These are phyloP conservation scores for Globia sparganii DNA, from an alignment of 2,888 invertebrate genomes.

Conservation along the genomic window DNA sequence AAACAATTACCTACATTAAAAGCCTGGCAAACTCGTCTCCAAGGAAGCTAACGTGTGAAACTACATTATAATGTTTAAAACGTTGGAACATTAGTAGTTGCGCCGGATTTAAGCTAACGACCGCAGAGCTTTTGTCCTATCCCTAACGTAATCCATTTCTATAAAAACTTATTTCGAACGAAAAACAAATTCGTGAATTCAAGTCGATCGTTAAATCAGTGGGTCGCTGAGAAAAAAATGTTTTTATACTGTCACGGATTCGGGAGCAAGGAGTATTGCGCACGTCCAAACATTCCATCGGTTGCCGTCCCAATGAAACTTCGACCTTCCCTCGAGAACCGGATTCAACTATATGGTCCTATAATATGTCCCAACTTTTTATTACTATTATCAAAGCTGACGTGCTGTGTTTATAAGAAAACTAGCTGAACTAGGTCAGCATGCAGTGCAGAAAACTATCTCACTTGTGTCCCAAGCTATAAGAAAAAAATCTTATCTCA, in stretches of 20 bases:
- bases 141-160: constrained; percentile 54
- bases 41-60: constrained; percentile 19
- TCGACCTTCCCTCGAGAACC: constrained; percentile 45
- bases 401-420: constrained; percentile 57
- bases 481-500: constrained; percentile 42
- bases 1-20: not conserved
- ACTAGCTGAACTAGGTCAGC: constrained; percentile 48
- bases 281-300: constrained; percentile 57
- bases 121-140: constrained; percentile 30
- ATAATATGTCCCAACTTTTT: constrained; percentile 60
- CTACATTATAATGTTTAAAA: constrained; percentile 27
- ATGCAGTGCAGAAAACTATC: constrained; percentile 46
- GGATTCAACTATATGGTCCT: constrained; percentile 49
- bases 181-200: constrained; percentile 49
- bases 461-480: constrained; percentile 43
- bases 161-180: constrained; percentile 44
- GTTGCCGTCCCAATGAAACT: constrained; percentile 50
- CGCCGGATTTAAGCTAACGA: constrained; percentile 51
- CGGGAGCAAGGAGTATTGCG: constrained; percentile 35
- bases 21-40: not conserved
- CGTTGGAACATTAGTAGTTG: constrained; percentile 43
- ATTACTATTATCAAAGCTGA: constrained; percentile 65
- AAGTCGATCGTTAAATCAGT: constrained; percentile 60
- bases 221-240: constrained; percentile 51
- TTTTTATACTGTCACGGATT: constrained; percentile 54